Evolutionary conservation across 2,888 invertebrate genomes (phyloP).

Genomic region (Brachylomia viminalis): DNA sequence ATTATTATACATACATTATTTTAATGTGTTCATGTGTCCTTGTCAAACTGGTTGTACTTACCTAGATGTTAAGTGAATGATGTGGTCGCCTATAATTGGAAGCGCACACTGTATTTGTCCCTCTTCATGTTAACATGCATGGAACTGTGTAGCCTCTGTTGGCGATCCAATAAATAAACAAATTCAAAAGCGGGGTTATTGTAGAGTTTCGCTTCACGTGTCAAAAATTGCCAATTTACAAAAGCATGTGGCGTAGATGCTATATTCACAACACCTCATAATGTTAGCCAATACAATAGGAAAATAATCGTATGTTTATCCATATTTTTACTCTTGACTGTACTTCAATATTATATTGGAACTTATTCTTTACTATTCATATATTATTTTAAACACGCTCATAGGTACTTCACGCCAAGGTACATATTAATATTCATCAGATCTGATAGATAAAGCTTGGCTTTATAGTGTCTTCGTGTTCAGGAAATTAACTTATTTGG

Average conservation of each 20-base stretch:
- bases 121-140: too few species aligned
- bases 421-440: constrained; percentile 67
- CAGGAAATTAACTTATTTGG: constrained; percentile 56
- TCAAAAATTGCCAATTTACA: neutral
- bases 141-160: too few species aligned
- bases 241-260: neutral
- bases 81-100: too few species aligned
- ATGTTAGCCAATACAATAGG: neutral
- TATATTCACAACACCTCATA: neutral
- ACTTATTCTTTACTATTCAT: constrained; percentile 65
- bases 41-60: too few species aligned
- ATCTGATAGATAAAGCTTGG: constrained; percentile 36
- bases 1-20: too few species aligned
- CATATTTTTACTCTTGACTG: constrained; percentile 13
- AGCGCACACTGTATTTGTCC: too few species aligned
- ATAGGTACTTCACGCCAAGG: constrained; percentile 45
- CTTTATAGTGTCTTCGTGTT: constrained; percentile 54
- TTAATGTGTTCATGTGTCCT: too few species aligned
- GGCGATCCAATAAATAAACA: too few species aligned
- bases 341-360: constrained; percentile 57
- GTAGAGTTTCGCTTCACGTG: neutral
- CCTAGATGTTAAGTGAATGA: too few species aligned
- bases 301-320: neutral
- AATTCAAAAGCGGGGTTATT: neutral
- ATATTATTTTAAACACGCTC: constrained; percentile 70